Evolutionary conservation across 2,113 vertebrate species (phyloP).

Genomic region (Pantherophis guttatus): DNA sequence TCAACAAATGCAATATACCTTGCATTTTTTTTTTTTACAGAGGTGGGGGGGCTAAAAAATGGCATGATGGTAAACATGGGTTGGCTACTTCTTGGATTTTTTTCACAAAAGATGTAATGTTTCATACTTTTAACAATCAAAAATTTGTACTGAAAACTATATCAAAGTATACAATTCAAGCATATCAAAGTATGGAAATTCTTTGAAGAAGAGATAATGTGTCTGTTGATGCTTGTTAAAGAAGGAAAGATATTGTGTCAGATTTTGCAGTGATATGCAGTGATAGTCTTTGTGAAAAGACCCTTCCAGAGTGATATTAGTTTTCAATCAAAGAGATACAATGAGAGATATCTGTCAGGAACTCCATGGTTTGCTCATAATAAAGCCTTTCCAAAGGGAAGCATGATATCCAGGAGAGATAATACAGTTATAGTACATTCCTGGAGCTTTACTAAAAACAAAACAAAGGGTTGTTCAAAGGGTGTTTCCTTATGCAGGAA

Average conservation of each 20-base stretch:
- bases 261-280: constrained; percentile 27
- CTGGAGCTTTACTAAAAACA: background rate
- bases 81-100: background rate
- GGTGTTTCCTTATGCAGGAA: background rate
- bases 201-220: background rate
- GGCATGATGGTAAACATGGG: background rate
- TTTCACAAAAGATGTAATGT: background rate
- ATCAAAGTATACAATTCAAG: background rate
- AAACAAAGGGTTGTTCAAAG: no score
- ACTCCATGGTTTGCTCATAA: background rate
- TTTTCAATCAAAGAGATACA: constrained; percentile 42
- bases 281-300: constrained; percentile 3
- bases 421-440: background rate
- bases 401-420: background rate
- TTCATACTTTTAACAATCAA: background rate
- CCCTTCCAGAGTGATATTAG: constrained; percentile 17
- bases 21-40: background rate
- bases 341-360: background rate
- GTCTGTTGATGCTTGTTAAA: background rate
- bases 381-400: constrained; percentile 41
- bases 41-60: background rate
- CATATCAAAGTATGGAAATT: background rate
- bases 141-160: background rate
- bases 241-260: background rate
- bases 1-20: background rate